phyloP scores from a whole-genome alignment of 92 coral and sea anemone species.

The Paramuricea clavata region DNA sequence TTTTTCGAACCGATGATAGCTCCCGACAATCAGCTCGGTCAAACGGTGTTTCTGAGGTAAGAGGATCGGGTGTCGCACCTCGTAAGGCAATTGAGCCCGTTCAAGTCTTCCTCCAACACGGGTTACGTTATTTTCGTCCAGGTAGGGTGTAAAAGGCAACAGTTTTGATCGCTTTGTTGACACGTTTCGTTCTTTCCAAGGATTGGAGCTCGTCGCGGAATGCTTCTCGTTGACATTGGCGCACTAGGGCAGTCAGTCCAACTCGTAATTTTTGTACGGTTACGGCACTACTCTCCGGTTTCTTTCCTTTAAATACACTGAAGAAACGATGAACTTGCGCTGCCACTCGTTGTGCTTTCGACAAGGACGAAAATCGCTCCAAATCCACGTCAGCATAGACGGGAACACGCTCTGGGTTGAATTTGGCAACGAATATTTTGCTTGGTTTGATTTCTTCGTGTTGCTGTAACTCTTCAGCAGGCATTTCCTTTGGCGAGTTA shows the following conservation, averaged over 20 bases:
- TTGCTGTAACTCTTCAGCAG: background rate
- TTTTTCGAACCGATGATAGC: conserved; percentile 11
- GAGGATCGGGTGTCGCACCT: conserved; percentile 11
- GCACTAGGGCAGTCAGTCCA: conserved; percentile 3
- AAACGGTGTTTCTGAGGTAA: conserved; percentile 38
- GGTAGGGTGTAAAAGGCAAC: conserved; percentile 22
- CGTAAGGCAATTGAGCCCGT: conserved; percentile 8
- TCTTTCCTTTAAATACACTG: background rate
- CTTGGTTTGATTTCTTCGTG: conserved; percentile 7
- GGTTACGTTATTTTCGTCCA: conserved; percentile 17
- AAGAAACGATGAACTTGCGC: conserved; percentile 36
- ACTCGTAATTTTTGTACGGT: conserved; percentile 3
- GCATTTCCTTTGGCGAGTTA: conserved; percentile 48
- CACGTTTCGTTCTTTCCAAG: conserved; percentile 18
- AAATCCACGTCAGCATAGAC: background rate
- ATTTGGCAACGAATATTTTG: conserved; percentile 14
- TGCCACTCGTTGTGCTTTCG: conserved; percentile 28
- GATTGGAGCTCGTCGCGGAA: conserved; percentile 12
- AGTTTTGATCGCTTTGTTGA: conserved; percentile 3
- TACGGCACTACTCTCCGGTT: background rate
- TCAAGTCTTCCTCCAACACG: conserved; percentile 31
- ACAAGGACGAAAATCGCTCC: conserved; percentile 7
- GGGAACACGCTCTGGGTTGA: background rate
- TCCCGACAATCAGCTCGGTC: conserved; percentile 28
- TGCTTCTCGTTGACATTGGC: conserved; percentile 31